phyloP scores from a whole-genome alignment of 2,888 invertebrate genomes.

The Trichopoda pennipes region DNA sequence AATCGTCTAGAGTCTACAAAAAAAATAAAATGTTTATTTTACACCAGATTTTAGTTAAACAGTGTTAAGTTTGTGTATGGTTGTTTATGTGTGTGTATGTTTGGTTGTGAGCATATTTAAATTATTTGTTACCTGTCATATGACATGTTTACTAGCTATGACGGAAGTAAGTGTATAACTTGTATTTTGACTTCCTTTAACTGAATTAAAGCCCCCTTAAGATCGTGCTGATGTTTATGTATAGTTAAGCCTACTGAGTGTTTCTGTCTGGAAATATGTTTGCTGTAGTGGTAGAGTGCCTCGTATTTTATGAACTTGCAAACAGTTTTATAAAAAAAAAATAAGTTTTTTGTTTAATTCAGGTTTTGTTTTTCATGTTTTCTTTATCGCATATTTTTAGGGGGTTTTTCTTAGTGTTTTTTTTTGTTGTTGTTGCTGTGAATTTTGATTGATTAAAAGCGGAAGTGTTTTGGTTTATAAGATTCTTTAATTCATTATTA shows the following conservation, averaged over 20 bases:
- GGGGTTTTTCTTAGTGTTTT: conserved; percentile 7
- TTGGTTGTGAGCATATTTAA: conserved; percentile 31
- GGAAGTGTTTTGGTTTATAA: conserved; percentile 67
- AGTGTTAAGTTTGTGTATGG: not conserved
- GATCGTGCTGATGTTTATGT: not conserved
- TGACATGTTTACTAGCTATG: conserved; percentile 67
- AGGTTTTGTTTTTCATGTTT: not conserved
- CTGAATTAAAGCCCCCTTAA: not conserved
- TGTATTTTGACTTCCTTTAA: conserved; percentile 53
- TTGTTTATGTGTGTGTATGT: not conserved
- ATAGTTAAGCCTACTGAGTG: too few species aligned
- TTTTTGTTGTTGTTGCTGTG: conserved; percentile 5
- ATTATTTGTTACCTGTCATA: conserved; percentile 63
- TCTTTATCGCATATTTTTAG: conserved; percentile 6
- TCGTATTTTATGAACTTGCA: conserved; percentile 77
- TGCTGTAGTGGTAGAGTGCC: not conserved
- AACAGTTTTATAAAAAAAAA: conserved; percentile 76
- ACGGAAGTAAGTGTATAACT: conserved; percentile 66
- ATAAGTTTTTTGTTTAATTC: conserved; percentile 63
- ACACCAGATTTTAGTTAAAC: not conserved
- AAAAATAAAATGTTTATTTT: conserved; percentile 16
- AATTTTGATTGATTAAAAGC: conserved; percentile 66
- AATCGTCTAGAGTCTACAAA: not conserved
- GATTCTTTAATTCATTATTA: conserved; percentile 64
- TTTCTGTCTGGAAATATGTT: not conserved